Evolutionary conservation across 1,140 invertebrate species (phyloP).

Genomic region (Atopsyche davidsoni): DNA sequence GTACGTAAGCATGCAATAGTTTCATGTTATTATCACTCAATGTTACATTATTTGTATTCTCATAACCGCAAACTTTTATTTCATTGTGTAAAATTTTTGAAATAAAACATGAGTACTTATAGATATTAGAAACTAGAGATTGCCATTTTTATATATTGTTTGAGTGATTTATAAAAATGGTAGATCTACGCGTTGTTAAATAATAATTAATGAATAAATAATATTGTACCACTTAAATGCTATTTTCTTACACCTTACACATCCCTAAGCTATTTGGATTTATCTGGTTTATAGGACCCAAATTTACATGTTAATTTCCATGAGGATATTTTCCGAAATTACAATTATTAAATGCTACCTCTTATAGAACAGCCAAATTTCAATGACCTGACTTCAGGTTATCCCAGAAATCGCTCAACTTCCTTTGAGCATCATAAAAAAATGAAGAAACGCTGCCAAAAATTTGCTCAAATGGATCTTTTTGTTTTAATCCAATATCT

Average conservation of each 20-base stretch:
- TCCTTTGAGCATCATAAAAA: not conserved
- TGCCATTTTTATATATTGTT: constrained; percentile 45
- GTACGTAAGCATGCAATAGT: constrained; percentile 21
- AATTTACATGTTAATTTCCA: not conserved
- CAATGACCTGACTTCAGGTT: too few species aligned
- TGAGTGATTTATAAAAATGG: constrained; percentile 40
- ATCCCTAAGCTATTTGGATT: too few species aligned
- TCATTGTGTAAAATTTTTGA: constrained; percentile 27
- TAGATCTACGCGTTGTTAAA: constrained; percentile 51
- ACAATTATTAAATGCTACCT: too few species aligned
- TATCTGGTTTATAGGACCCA: not conserved
- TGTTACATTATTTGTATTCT: constrained; percentile 3
- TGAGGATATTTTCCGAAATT: not conserved
- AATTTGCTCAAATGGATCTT: not conserved
- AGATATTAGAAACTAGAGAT: constrained; percentile 46
- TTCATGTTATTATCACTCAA: constrained; percentile 29
- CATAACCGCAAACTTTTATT: constrained; percentile 18
- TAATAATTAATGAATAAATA: constrained; percentile 47
- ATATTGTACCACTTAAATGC: constrained; percentile 47
- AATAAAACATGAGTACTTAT: constrained; percentile 29
- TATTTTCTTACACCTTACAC: not conserved
- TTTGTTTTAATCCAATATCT: not conserved
- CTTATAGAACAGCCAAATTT: too few species aligned
- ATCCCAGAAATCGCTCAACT: not conserved
- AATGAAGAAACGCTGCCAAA: constrained; percentile 6